These are phyloP conservation scores for Tragelaphus buxtoni DNA, from an alignment of 2,113 vertebrate species.

Conservation along the genomic window DNA sequence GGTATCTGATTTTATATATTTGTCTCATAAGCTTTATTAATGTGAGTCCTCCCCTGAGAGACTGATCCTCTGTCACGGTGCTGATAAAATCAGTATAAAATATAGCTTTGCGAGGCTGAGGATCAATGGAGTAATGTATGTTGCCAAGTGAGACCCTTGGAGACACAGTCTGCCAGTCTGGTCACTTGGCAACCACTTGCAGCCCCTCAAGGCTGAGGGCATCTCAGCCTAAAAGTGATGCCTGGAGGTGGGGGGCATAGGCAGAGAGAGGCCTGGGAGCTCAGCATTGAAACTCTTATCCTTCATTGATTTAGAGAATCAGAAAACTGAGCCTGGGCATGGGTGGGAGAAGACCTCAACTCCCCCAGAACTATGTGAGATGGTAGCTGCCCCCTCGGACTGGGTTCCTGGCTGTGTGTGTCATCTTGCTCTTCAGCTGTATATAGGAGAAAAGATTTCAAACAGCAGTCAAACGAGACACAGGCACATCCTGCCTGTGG, in stretches of 20 bases:
- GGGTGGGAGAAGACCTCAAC: neutral
- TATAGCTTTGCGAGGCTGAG: neutral
- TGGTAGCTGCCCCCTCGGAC: neutral
- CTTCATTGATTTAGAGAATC: neutral
- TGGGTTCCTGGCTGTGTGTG: neutral
- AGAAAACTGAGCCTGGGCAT: neutral
- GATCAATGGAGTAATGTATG: neutral
- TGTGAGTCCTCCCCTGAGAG: neutral
- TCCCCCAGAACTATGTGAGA: neutral
- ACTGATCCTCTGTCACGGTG: neutral
- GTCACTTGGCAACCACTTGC: neutral
- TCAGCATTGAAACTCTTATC: neutral
- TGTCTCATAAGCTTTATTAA: conserved; percentile 41
- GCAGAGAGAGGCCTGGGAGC: neutral
- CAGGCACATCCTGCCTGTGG: neutral
- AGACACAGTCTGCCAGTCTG: neutral
- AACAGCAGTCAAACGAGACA: neutral
- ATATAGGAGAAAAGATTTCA: neutral
- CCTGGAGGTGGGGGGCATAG: neutral
- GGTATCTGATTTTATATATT: conserved; percentile 32
- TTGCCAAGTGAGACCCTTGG: neutral
- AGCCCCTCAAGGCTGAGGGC: neutral
- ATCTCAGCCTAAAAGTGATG: neutral
- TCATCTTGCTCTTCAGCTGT: neutral
- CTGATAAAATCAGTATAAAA: conserved; percentile 58